Percentiles rank a stretch among this genome's conserved stretches.
These are phyloP conservation scores for Nowickia ferox DNA, from an alignment of 2,888 invertebrate species.

Conservation along the genomic window DNA sequence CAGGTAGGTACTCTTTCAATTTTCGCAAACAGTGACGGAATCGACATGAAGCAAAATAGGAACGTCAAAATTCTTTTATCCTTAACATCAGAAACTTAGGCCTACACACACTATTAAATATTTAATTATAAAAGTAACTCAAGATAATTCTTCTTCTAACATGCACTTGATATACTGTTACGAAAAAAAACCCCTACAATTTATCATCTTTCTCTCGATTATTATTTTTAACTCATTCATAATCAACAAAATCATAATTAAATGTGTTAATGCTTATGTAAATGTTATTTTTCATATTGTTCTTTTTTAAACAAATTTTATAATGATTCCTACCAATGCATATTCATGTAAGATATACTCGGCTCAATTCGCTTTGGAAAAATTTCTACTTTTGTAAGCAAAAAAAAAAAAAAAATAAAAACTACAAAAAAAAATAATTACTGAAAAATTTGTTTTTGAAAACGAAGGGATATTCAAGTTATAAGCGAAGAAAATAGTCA, in stretches of 20 bases:
- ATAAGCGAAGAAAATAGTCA: no score
- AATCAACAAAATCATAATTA: slow-evolving; percentile 43
- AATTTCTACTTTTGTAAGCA: no score
- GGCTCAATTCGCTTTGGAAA: no score
- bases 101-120: slow-evolving; percentile 10
- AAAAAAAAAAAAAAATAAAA: no score
- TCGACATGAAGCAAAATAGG: slow-evolving; percentile 84
- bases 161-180: slow-evolving; percentile 50
- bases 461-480: no score
- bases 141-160: slow-evolving; percentile 52
- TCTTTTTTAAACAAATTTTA: not conserved
- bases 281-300: slow-evolving; percentile 56
- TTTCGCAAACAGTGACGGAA: slow-evolving; percentile 79
- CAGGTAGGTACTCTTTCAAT: slow-evolving; percentile 91
- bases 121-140: slow-evolving; percentile 45
- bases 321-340: not conserved
- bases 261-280: slow-evolving; percentile 66
- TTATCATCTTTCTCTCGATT: slow-evolving; percentile 18
- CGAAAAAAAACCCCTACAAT: slow-evolving; percentile 11
- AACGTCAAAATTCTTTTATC: slow-evolving; percentile 78
- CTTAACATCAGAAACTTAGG: slow-evolving; percentile 22
- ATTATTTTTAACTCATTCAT: slow-evolving; percentile 36
- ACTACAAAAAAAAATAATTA: no score
- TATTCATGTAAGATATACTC: not conserved
- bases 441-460: no score